Evolutionary conservation across 1,140 invertebrate species (phyloP), one percentile per base, ranked within the genome.

Genomic region (Ditylenchus dipsaci): DNA sequence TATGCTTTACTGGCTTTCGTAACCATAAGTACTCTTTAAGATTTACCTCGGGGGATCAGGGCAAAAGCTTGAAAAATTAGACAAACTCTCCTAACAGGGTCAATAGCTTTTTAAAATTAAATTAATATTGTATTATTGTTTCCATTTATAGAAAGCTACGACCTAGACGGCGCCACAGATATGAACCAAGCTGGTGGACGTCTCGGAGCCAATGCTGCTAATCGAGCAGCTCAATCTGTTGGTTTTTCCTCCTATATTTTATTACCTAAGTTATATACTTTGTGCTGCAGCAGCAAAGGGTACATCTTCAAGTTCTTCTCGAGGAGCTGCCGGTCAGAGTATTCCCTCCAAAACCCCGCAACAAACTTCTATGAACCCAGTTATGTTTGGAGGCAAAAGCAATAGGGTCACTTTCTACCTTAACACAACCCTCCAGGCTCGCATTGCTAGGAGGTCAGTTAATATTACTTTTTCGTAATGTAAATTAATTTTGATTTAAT

Each of bases 371-470:
- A n/a, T n/a, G n/a, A 30, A 49, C 13, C 62, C 26, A 60, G 47
- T 62, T 11, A 11, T 60, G 7, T 33, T 60, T 15, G 66, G 68
- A 13, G 38, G 30, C 9, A 75, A 76, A 59, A 61, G 33, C 33
- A 38, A 57, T 1, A 67, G 75, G 26, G 74, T 45, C 1, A 60
- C 73, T 11, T 75, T 75, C 68, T 75, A 69, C 23, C 33, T 78
- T 11, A 74, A 75, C 38, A 53, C 76, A 11, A 47, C 68, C 9
- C 30, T 78, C 17, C 74, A 78, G 29, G 45, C 70, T 21, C 69
- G 76, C 1, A 57, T 76, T 43, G 78, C 76, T n/a, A 72, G 78
- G 42, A 70, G 75, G 77, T 75, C 19, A 45, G 61, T 13, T 61
- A 7, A 26, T 61, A 7, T 7, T 61, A 21, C 27, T 61, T 26